Conservation (phyloP, 1,140 invertebrate genomes). For the Lordiphosa clarofinis region DNA sequence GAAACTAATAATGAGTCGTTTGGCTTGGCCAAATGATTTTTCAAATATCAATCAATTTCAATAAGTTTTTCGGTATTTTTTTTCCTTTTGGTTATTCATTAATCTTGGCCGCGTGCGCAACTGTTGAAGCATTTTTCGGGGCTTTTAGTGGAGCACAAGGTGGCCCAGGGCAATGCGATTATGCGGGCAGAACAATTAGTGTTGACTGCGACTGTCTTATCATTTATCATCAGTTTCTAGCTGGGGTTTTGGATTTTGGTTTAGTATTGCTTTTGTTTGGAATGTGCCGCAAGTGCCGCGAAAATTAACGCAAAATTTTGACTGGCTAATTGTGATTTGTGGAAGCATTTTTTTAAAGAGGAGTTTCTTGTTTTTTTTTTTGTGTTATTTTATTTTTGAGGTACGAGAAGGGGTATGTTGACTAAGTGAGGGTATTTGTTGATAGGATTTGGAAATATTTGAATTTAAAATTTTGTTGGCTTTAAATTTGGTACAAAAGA, state of each 20-base stretch:
- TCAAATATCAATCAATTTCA: constrained; percentile 76
- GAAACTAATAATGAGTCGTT: constrained; percentile 61
- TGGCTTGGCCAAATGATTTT: constrained; percentile 51
- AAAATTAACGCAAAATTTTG: constrained; percentile 70
- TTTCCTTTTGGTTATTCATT: constrained; percentile 36
- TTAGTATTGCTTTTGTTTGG: constrained; percentile 39
- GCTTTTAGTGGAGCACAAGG: constrained; percentile 62
- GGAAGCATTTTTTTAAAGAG: neutral
- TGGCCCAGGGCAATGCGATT: constrained; percentile 67
- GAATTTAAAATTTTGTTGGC: too few relatives aligned
- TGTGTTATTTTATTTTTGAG: too few relatives aligned
- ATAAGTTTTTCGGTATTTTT: constrained; percentile 39
- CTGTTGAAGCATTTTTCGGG: constrained; percentile 64
- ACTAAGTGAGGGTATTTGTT: too few relatives aligned
- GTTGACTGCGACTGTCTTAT: constrained; percentile 47
- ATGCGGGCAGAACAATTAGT: constrained; percentile 76
- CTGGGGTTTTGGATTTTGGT: constrained; percentile 30
- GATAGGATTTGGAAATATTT: too few relatives aligned
- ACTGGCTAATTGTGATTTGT: constrained; percentile 56
- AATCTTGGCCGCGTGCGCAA: constrained; percentile 75
- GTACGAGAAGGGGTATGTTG: neutral
- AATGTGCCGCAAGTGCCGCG: constrained; percentile 76
- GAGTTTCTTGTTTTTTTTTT: neutral
- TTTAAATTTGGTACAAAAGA: too few relatives aligned
- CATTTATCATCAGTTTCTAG: constrained; percentile 43